Evolutionary conservation across 2,113 vertebrate species (phyloP).

Genomic region (Psittacara wagleri): DNA sequence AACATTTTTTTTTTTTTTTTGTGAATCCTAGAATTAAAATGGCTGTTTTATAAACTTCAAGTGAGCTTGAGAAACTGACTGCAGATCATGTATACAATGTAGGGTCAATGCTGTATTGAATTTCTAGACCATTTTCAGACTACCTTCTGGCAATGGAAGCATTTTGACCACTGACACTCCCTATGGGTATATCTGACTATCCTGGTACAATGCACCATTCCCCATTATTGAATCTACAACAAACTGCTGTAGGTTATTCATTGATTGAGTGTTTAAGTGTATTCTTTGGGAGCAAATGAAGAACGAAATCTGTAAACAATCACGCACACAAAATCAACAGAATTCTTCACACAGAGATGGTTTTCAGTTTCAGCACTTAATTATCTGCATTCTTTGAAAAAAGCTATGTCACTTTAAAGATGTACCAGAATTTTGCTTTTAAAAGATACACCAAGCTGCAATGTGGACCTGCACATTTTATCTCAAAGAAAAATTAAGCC

Average conservation of each 20-base stretch:
- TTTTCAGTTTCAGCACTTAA: conserved; percentile 56
- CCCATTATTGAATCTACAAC: conserved; percentile 87
- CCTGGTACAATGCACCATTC: conserved; percentile 81
- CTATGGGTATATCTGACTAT: conserved; percentile 96
- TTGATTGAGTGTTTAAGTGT: conserved; percentile 99
- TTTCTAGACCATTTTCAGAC: conserved; percentile 96
- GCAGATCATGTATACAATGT: conserved; percentile 79
- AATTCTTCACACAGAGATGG: conserved; percentile 56
- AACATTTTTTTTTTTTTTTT: not conserved
- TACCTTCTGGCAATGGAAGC: conserved; percentile 99
- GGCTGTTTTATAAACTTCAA: conserved; percentile 67
- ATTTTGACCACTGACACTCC: conserved; percentile 97
- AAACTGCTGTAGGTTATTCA: conserved; percentile 98
- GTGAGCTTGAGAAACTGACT: conserved; percentile 71
- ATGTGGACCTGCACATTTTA: not conserved
- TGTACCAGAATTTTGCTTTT: conserved; percentile 30
- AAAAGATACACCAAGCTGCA: not conserved
- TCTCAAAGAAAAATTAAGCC: conserved; percentile 50
- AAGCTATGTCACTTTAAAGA: conserved; percentile 41
- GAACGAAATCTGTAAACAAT: conserved; percentile 78
- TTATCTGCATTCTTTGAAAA: conserved; percentile 64
- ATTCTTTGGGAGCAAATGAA: conserved; percentile 81
- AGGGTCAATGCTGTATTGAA: conserved; percentile 96
- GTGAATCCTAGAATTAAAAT: conserved; percentile 40
- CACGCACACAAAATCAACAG: conserved; percentile 69